Evolutionary conservation across 2,797 vertebrate species (phyloP).

Genomic region (Falco biarmicus): DNA sequence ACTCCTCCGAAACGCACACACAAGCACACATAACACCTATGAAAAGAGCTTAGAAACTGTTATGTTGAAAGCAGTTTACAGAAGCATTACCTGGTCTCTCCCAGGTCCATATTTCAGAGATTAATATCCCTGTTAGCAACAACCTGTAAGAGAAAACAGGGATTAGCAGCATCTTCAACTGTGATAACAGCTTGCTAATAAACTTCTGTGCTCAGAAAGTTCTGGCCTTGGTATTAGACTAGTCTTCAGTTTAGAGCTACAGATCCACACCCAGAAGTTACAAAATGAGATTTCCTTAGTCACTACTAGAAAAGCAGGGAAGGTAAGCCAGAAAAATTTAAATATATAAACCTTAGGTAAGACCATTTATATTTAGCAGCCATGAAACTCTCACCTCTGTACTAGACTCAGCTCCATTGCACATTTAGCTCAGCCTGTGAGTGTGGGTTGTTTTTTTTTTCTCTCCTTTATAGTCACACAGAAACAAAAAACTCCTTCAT

Average conservation of each 20-base stretch:
- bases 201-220: not conserved
- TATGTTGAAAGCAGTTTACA: not conserved
- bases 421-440: not conserved
- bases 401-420: not conserved
- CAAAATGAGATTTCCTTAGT: not conserved
- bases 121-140: not conserved
- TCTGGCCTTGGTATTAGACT: not conserved
- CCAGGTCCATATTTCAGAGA: not conserved
- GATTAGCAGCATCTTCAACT: not conserved
- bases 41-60: not conserved
- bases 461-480: not conserved
- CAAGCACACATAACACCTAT: too few species aligned
- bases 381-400: not conserved
- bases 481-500: rapidly evolving
- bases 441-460: too few species aligned
- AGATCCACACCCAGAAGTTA: rapidly evolving
- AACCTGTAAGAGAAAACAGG: not conserved
- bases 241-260: not conserved
- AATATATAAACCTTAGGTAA: rapidly evolving
- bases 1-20: not conserved
- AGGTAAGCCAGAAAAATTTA: rapidly evolving
- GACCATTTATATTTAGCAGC: rapidly evolving
- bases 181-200: not conserved
- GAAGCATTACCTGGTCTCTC: not conserved
- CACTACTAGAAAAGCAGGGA: not conserved